phyloP scores from a whole-genome alignment of 2,113 vertebrate species.

The Pelecanoides urinatrix region DNA sequence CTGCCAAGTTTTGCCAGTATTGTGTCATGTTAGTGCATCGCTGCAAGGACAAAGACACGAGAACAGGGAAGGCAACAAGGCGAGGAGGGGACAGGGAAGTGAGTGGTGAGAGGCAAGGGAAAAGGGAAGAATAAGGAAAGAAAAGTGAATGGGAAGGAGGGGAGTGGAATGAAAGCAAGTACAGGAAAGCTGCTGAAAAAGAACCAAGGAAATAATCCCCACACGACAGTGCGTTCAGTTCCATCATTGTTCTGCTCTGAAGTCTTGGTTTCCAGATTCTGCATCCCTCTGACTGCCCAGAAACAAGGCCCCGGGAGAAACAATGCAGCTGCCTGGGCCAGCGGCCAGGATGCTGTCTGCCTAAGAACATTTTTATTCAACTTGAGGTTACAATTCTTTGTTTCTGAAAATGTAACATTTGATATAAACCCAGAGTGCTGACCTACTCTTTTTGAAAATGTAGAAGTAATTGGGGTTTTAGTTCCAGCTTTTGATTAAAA shows the following conservation, averaged over 20 bases:
- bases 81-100: background rate
- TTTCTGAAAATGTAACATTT: constrained; percentile 30
- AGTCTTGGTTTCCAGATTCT: constrained; percentile 20
- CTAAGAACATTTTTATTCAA: constrained; percentile 37
- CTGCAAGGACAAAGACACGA: background rate
- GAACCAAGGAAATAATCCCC: background rate
- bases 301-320: background rate
- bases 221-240: background rate
- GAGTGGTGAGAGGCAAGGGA: background rate
- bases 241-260: constrained; percentile 21
- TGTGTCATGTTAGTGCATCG: background rate
- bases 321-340: constrained; percentile 47
- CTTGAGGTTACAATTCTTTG: constrained; percentile 33
- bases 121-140: background rate
- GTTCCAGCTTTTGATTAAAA: constrained; percentile 41
- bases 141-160: background rate
- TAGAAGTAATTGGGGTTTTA: background rate
- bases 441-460: background rate
- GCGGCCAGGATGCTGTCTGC: constrained; percentile 22
- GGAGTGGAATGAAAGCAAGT: background rate
- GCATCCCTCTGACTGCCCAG: constrained; percentile 32
- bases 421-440: background rate
- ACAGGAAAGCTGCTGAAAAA: background rate
- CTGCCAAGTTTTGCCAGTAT: background rate
- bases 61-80: background rate